Base-by-base conservation (phyloP, 1,140 invertebrate genomes). In the Antheraea mylitta region DNA sequence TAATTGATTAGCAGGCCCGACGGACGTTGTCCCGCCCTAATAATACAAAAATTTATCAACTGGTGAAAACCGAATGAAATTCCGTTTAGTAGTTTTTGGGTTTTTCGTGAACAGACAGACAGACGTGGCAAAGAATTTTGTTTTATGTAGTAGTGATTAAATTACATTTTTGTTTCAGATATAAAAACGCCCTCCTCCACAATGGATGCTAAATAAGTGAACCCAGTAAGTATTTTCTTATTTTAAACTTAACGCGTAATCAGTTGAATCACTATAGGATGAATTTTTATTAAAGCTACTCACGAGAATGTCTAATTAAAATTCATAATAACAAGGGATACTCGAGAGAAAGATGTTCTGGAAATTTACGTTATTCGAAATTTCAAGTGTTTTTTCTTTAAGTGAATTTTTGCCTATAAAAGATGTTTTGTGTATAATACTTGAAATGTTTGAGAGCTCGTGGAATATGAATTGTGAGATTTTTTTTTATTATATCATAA, bases 271-370 rank as follows among this genome's bases (percentile, higher is more conserved):
- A 53, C 38, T 30, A 30, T 4, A 30, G 4, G 4, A 1, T 30
- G 22, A 30, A 2, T 30, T 30, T 30, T 61, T 61, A 61, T 61
- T 6, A 37, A 37, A 36, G 30, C 61, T 5, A 36, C 18, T 6
- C 30, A 16, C 16, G 8, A 30, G 61, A 63, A 63, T 63, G 61
- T 63, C 30, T 63, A 63, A 63, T 37, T 63, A 63, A 63, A 37
- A 63, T 63, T 63, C 61, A 63, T 37, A 63, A 37, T 63, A 63
- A 63, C 61, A 63, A 63, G 61, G 37, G 8, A 36, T 63, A 63
- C 30, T 63, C 18, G 30, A 11, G 11, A 53, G 30, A 37, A 16
- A 63, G 9, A 63, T 30, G 19, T 63, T 22, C 61, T 63, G 11
- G 30, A 7, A 63, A 37, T 63, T 63, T 63, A n/a, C 36, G 37